These are phyloP conservation scores for Helleia helle DNA, from an alignment of 2,888 invertebrate genomes.

Conservation along the genomic window DNA sequence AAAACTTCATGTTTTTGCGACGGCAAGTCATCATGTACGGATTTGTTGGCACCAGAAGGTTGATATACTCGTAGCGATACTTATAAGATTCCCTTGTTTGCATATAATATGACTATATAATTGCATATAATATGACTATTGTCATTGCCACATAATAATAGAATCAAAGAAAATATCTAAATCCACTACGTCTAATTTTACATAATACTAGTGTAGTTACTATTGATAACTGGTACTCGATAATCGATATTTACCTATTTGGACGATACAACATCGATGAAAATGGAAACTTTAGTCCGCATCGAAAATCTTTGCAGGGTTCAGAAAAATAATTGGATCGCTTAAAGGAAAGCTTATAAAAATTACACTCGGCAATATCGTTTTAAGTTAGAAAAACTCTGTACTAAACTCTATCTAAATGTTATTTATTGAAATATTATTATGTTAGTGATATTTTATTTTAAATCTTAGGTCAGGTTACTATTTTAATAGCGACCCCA, in stretches of 20 bases:
- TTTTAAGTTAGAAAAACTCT: slow-evolving; percentile 58
- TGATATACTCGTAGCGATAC: too few species aligned
- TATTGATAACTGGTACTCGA: too few species aligned
- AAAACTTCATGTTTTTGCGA: too few species aligned
- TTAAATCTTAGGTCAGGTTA: not conserved
- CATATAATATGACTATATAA: too few species aligned
- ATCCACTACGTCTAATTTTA: too few species aligned
- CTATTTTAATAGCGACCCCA: not conserved
- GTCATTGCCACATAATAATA: too few species aligned
- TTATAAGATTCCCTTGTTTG: too few species aligned
- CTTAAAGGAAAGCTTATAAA: slow-evolving; percentile 61
- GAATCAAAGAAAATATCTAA: too few species aligned
- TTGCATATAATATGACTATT: too few species aligned
- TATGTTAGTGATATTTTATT: not conserved
- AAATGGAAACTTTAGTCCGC: slow-evolving; percentile 38
- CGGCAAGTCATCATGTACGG: too few species aligned
- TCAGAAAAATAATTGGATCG: slow-evolving; percentile 68
- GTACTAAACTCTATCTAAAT: slow-evolving; percentile 40
- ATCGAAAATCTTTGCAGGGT: slow-evolving; percentile 54
- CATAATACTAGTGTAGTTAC: too few species aligned
- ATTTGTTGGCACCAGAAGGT: too few species aligned
- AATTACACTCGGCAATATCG: slow-evolving; percentile 59
- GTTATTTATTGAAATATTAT: slow-evolving; percentile 1
- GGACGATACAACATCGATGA: slow-evolving; percentile 48
- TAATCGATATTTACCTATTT: slow-evolving; percentile 21